These are phyloP conservation scores for Gandaritis pyraliata DNA, from an alignment of 2,888 invertebrate genomes.

Conservation along the genomic window DNA sequence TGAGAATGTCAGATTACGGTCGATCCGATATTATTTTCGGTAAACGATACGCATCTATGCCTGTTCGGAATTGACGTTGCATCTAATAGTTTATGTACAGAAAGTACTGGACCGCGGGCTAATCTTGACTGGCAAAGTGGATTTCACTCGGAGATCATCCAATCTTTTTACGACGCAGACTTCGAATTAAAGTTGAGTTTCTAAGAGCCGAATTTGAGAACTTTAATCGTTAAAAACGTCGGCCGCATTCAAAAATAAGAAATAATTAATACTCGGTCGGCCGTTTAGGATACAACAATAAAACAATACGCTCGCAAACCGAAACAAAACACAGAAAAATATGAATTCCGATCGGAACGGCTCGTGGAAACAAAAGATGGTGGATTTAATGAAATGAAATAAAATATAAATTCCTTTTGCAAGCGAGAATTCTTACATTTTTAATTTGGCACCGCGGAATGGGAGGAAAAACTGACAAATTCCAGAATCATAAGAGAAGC, in stretches of 20 bases:
- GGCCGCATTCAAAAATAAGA: conserved; percentile 79
- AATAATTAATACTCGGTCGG: conserved; percentile 80
- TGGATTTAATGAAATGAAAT: conserved; percentile 84
- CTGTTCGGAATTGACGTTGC: conserved; percentile 69
- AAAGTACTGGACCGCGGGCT: conserved; percentile 58
- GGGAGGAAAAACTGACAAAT: conserved; percentile 77
- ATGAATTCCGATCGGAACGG: conserved; percentile 82
- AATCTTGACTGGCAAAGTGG: conserved; percentile 72
- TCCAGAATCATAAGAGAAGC: conserved; percentile 71
- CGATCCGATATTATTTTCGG: conserved; percentile 77
- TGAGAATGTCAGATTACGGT: conserved; percentile 74
- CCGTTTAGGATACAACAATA: conserved; percentile 76
- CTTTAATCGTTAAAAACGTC: conserved; percentile 68
- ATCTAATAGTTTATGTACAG: conserved; percentile 74
- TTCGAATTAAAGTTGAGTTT: conserved; percentile 65
- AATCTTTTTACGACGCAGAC: conserved; percentile 50
- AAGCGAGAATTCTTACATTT: conserved; percentile 84
- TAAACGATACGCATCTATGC: conserved; percentile 79
- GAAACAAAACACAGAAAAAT: conserved; percentile 84
- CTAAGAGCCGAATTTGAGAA: conserved; percentile 62
- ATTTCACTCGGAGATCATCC: conserved; percentile 57
- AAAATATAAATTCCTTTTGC: conserved; percentile 83
- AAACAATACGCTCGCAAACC: conserved; percentile 77
- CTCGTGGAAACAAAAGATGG: conserved; percentile 82
- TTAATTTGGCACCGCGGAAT: conserved; percentile 79